Conservation (phyloP, 2,888 invertebrate genomes). For the Brachylomia viminalis region DNA sequence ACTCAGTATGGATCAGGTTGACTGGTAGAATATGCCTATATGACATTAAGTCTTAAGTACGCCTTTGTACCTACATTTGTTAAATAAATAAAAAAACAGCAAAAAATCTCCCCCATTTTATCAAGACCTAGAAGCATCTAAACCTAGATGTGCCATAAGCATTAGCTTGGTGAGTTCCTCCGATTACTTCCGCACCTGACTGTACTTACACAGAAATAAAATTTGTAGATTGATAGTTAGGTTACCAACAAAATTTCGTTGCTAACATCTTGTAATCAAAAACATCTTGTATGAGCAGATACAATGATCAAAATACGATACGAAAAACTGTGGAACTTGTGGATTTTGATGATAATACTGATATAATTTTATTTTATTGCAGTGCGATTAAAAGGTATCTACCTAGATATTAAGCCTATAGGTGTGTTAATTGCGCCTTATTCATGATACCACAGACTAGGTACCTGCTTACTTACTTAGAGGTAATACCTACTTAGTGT, state of each 20-base stretch:
- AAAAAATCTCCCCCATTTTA: not conserved
- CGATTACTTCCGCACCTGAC: constrained; percentile 8
- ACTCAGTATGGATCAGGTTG: too few species aligned
- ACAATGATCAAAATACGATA: constrained; percentile 15
- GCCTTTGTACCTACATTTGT: too few species aligned
- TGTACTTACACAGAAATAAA: constrained; percentile 19
- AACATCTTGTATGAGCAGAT: constrained; percentile 1
- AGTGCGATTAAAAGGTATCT: constrained; percentile 19
- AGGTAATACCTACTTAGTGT: not conserved
- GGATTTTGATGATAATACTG: constrained; percentile 7
- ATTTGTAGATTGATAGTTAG: not conserved
- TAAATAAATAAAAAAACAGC: too few species aligned
- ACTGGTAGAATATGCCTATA: too few species aligned
- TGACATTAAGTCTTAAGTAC: too few species aligned
- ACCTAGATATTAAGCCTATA: constrained; percentile 21
- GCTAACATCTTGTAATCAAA: not conserved
- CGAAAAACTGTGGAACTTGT: not conserved
- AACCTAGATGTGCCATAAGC: not conserved
- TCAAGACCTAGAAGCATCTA: not conserved
- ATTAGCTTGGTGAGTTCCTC: not conserved
- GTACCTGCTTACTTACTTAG: too few species aligned
- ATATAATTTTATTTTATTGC: constrained; percentile 39
- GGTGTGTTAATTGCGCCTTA: constrained; percentile 21
- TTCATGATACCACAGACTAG: not conserved
- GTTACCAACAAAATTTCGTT: not conserved